These are phyloP conservation scores for Drosophila arizonae DNA, from an alignment of 1,140 invertebrate species.

Conservation along the genomic window DNA sequence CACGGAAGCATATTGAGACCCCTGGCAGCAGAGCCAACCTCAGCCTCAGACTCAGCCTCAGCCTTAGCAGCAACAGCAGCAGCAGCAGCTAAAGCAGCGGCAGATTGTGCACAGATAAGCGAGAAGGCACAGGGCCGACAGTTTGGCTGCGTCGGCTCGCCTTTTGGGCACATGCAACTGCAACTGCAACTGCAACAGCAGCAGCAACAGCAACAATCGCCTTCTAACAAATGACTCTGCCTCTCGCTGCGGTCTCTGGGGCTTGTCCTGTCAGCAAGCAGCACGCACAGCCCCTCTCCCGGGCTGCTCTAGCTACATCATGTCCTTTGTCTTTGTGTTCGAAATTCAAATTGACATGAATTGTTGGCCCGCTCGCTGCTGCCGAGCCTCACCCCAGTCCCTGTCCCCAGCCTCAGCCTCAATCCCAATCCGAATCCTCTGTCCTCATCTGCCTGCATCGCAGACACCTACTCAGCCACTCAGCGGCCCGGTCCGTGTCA, in stretches of 20 bases:
- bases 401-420: background rate
- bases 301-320: constrained; percentile 29
- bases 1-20: constrained; percentile 69
- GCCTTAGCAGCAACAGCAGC: background rate
- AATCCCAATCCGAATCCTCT: background rate
- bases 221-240: constrained; percentile 80
- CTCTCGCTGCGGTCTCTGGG: constrained; percentile 65
- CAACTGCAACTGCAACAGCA: constrained; percentile 42
- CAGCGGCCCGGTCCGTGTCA: constrained; percentile 65
- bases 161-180: constrained; percentile 69
- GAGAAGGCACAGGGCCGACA: constrained; percentile 43
- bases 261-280: constrained; percentile 66
- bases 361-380: constrained; percentile 54
- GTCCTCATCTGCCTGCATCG: background rate
- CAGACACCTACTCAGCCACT: constrained; percentile 48
- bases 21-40: background rate
- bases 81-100: constrained; percentile 30
- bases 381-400: constrained; percentile 12
- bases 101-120: constrained; percentile 77
- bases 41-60: no score
- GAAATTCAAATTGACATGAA: constrained; percentile 81
- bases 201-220: constrained; percentile 68
- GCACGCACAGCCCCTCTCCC: background rate
- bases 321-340: constrained; percentile 79
- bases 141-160: constrained; percentile 66